Conservation (phyloP, 2,888 invertebrate genomes). For the Hoplodrina ambigua region DNA sequence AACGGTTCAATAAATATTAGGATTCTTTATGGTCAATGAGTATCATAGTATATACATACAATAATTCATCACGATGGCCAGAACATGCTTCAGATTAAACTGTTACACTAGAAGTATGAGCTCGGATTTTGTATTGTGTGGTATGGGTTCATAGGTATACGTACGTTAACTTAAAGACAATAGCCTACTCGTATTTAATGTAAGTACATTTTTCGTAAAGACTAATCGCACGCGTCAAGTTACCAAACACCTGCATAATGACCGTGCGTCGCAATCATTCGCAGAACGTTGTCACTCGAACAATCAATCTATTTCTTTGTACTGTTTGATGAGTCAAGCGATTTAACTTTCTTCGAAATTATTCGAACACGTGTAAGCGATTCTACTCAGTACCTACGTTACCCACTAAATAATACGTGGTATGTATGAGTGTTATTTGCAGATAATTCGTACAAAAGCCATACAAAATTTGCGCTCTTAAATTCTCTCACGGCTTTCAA, state of each 20-base stretch:
- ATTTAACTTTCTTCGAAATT: conserved; percentile 16
- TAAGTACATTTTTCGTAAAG: no score
- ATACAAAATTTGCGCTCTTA: conserved; percentile 1
- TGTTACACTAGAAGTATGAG: neutral
- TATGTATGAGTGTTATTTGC: neutral
- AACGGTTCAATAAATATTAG: neutral
- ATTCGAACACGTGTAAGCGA: conserved; percentile 8
- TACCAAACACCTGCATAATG: conserved; percentile 16
- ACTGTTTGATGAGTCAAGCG: neutral
- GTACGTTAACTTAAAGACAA: no score
- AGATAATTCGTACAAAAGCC: conserved; percentile 3
- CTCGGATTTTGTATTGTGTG: no score
- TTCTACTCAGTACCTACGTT: neutral
- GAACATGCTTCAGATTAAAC: neutral
- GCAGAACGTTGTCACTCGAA: conserved; percentile 23
- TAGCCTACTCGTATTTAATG: no score
- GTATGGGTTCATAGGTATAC: no score
- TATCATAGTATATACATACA: neutral
- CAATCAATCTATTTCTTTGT: conserved; percentile 28
- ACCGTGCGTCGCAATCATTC: conserved; percentile 19
- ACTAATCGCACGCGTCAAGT: conserved; percentile 7
- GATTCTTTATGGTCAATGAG: conserved; percentile 3
- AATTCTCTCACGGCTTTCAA: conserved; percentile 14
- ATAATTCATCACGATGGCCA: neutral
- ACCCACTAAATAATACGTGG: neutral